phyloP scores from a whole-genome alignment of 2,888 invertebrate genomes.

The Tipula confusa region DNA sequence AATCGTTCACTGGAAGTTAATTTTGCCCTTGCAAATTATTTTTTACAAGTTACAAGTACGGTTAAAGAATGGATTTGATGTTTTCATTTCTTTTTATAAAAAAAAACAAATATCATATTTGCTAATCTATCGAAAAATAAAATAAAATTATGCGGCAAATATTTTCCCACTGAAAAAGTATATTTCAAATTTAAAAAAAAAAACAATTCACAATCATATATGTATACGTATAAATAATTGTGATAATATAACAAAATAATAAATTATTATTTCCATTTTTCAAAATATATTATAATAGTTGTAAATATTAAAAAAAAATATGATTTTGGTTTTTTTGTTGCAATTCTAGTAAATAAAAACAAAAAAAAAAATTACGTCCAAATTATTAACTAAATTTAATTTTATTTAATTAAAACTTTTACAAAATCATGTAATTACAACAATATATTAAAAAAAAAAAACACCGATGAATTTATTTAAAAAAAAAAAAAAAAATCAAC shows the following conservation, averaged over 20 bases:
- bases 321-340: neutral
- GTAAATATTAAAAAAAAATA: neutral
- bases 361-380: neutral
- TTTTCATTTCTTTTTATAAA: too few relatives aligned
- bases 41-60: too few relatives aligned
- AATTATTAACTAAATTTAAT: neutral
- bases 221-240: conserved; percentile 25
- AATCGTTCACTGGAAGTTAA: too few relatives aligned
- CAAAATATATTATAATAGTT: neutral
- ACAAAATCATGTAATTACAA: too few relatives aligned
- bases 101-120: too few relatives aligned
- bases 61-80: too few relatives aligned
- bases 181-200: too few relatives aligned
- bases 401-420: neutral
- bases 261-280: neutral
- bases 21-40: too few relatives aligned
- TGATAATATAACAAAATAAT: neutral
- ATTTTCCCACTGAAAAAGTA: too few relatives aligned
- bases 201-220: conserved; percentile 5
- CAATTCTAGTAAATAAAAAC: neutral
- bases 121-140: too few relatives aligned
- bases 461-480: neutral
- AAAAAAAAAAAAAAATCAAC: neutral
- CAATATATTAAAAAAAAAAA: neutral
- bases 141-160: too few relatives aligned